These are phyloP conservation scores for Chlorops oryzae DNA, from an alignment of 1,140 invertebrate genomes.

Conservation along the genomic window DNA sequence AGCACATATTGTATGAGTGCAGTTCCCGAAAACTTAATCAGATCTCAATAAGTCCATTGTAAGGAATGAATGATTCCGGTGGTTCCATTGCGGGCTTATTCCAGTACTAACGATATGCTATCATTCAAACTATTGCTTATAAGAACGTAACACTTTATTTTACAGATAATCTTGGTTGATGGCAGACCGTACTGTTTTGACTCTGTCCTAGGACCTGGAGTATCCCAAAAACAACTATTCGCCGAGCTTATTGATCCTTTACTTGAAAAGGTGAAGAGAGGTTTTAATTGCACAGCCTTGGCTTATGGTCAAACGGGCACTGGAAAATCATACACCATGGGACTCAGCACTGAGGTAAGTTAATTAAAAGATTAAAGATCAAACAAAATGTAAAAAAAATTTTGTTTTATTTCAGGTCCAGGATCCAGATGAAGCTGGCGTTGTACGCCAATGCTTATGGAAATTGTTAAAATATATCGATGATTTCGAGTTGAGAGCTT, in stretches of 20 bases:
- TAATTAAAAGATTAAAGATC: neutral
- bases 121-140: no score
- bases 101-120: no score
- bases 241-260: constrained; percentile 67
- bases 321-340: constrained; percentile 72
- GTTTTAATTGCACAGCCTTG: constrained; percentile 69
- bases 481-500: constrained; percentile 37
- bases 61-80: no score
- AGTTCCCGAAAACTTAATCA: no score
- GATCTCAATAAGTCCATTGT: no score
- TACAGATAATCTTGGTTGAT: constrained; percentile 19
- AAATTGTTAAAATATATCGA: constrained; percentile 15
- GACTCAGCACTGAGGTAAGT: constrained; percentile 63
- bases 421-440: constrained; percentile 15
- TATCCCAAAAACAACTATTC: constrained; percentile 60
- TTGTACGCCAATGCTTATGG: constrained; percentile 19
- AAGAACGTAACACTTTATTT: no score
- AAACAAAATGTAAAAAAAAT: constrained; percentile 1
- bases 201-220: constrained; percentile 51
- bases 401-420: constrained; percentile 11
- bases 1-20: no score
- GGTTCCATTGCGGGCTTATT: no score
- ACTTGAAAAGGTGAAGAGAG: constrained; percentile 64
- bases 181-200: constrained; percentile 58
- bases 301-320: constrained; percentile 76